Evolutionary conservation across 2,888 invertebrate species (phyloP), one percentile per base, ranked within the genome.

Genomic region (Caenorhabditis sulstoni): DNA sequence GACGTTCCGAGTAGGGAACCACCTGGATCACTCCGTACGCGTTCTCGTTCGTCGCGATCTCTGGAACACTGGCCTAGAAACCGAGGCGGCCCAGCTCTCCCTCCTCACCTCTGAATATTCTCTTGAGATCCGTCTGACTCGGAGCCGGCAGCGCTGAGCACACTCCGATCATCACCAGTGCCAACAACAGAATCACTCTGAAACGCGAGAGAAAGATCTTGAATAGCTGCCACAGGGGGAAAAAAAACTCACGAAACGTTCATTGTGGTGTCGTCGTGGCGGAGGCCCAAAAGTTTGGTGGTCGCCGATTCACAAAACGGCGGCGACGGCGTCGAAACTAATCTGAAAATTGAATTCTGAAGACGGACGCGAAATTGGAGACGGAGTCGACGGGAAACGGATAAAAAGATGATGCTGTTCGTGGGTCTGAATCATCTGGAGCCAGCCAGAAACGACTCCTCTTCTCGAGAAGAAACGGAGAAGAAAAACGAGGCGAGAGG

Each of bases 21-120:
- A 79, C 79, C 44, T 74, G 79, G 18, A 74, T 61, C 64, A 79
- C 74, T 58, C 79, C 79, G 39, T 79, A 79, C n/a, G 74, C 79
- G 35, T 79, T 74, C 45, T 79, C 67, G 59, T 68, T 67, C 5
- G 55, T 53, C 14, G 79, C 67, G 59, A 79, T 79, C 74, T 79
- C 79, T 79, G 68, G n/a, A n/a, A n/a, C n/a, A n/a, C n/a, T n/a
- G n/a, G n/a, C n/a, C n/a, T n/a, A n/a, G n/a, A n/a, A n/a, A n/a
- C n/a, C n/a, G n/a, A n/a, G n/a, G n/a, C n/a, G n/a, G n/a, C n/a
- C n/a, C n/a, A n/a, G n/a, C n/a, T n/a, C n/a, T n/a, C n/a, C n/a
- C n/a, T n/a, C 29, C 37, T 12, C 7, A 73, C 74, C 74, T 74
- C 74, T 14, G 37, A 74, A 74, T 66, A 74, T 74, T 74, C 74